phyloP scores from a whole-genome alignment of 2,797 vertebrate species.

The Mormyrus hasselquistii region DNA sequence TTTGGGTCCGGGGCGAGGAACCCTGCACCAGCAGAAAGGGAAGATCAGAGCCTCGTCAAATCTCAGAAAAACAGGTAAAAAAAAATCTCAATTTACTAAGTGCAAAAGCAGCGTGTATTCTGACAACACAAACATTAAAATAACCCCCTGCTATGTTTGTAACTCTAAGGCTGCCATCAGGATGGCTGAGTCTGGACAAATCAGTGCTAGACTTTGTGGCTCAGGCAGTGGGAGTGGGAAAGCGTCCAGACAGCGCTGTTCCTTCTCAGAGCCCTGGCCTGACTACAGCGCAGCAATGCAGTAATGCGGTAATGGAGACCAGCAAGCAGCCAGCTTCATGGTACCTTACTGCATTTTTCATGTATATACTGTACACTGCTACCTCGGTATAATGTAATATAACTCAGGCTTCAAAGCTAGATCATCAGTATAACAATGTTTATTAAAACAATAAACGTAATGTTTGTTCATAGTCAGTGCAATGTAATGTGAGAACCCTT shows the following conservation, averaged over 20 bases:
- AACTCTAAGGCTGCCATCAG: constrained; percentile 73
- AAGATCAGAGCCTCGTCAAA: constrained; percentile 55
- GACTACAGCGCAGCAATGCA: not conserved
- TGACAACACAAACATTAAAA: not conserved
- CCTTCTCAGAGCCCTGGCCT: constrained; percentile 26
- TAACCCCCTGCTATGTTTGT: not conserved
- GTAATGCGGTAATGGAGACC: not conserved
- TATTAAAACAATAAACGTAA: not conserved
- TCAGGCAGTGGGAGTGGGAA: constrained; percentile 71
- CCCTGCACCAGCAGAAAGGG: constrained; percentile 58
- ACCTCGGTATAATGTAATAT: not conserved
- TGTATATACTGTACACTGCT: not conserved
- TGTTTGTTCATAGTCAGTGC: not conserved
- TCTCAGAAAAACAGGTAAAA: constrained; percentile 34
- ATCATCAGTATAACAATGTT: not conserved
- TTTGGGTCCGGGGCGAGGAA: constrained; percentile 69
- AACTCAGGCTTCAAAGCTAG: not conserved
- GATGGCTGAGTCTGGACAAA: constrained; percentile 84
- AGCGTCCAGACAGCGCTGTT: constrained; percentile 55
- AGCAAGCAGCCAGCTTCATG: constrained; percentile 33
- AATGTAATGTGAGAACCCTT: not conserved
- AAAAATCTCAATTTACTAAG: not conserved
- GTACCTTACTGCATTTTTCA: constrained; percentile 32
- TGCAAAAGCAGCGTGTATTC: not conserved
- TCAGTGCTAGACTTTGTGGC: constrained; percentile 80